Base-by-base conservation (phyloP, 2,888 invertebrate species). In the Chymomyza caudatula region DNA sequence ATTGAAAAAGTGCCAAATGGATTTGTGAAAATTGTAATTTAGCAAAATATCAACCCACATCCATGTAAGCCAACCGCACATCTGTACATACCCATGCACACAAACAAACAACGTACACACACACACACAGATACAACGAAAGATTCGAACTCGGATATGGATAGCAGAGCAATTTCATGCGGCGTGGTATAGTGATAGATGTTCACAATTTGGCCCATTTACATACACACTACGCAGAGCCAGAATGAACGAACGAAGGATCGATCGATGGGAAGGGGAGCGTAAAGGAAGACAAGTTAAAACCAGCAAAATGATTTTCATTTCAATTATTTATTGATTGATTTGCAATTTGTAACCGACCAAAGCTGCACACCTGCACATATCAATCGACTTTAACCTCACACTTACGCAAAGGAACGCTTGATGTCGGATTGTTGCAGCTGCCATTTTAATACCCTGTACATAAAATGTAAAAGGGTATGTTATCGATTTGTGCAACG, bases 301-400 rank as follows among this genome's bases (percentile, higher is more conserved):
- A 85, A 83, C 83, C 87, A 87, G 84, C 74, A 85, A 87, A 87
- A 87, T 85, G 87, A 84, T 84, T 84, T 87, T 87, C 83, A 84
- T 84, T 84, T 86, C 80, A 84, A 87, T 84, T 84, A 84, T 87
- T 87, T 84, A 87, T 84, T 84, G 83, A 84, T 84, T 87, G 87
- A 84, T 84, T 84, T 84, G 83, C 85, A 87, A 87, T 87, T 84
- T 85, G 85, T 85, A 86, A 86, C 86, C 85, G 74, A 86, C 85
- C 85, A 85, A 81, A 86, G 82, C 76, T 86, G 86, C 82, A 82
- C 82, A 82, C 82, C 82, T 82, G 82, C 71, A 86, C 51, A 67
- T 67, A 58, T 61, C 55, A 54, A 61, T 19, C 37, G 61, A 54
- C 55, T 47, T 54, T 47, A 25, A 44, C 20, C 60, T 54, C 63